Percentiles rank a stretch among this genome's conserved stretches.
These are phyloP conservation scores for Lysandra bellargus DNA, from an alignment of 2,888 invertebrate genomes.

Conservation along the genomic window DNA sequence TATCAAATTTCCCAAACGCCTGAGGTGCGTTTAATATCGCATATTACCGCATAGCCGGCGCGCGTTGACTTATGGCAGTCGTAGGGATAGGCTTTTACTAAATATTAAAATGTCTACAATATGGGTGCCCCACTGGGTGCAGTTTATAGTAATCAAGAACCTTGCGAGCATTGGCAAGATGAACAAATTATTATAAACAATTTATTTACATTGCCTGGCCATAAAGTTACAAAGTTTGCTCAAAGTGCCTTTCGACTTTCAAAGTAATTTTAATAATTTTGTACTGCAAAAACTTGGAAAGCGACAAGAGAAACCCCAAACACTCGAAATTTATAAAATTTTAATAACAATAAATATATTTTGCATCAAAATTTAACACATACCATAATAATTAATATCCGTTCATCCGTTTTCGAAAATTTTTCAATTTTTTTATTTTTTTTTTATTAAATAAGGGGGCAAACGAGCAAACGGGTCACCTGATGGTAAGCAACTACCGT, in stretches of 20 bases:
- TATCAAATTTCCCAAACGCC: slow-evolving; percentile 28
- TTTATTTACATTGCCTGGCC: neutral
- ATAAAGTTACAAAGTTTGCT: neutral
- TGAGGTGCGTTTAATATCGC: slow-evolving; percentile 28
- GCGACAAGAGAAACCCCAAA: too few species aligned
- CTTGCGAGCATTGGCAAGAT: neutral
- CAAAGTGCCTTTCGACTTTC: neutral
- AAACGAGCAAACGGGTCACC: too few species aligned
- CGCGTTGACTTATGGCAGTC: neutral
- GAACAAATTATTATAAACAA: neutral
- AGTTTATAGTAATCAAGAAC: too few species aligned
- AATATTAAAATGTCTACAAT: neutral
- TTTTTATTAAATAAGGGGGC: too few species aligned
- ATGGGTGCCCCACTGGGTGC: neutral
- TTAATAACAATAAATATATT: too few species aligned
- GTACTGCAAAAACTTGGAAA: neutral
- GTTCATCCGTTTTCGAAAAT: too few species aligned
- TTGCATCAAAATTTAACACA: too few species aligned
- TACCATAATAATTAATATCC: too few species aligned
- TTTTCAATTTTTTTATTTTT: too few species aligned
- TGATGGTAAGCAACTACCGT: too few species aligned
- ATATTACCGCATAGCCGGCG: slow-evolving; percentile 22
- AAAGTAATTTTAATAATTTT: neutral
- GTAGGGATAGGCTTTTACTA: neutral
- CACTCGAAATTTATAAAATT: too few species aligned